These are phyloP conservation scores for Neria commutata DNA, from an alignment of 2,888 invertebrate genomes.

Conservation along the genomic window DNA sequence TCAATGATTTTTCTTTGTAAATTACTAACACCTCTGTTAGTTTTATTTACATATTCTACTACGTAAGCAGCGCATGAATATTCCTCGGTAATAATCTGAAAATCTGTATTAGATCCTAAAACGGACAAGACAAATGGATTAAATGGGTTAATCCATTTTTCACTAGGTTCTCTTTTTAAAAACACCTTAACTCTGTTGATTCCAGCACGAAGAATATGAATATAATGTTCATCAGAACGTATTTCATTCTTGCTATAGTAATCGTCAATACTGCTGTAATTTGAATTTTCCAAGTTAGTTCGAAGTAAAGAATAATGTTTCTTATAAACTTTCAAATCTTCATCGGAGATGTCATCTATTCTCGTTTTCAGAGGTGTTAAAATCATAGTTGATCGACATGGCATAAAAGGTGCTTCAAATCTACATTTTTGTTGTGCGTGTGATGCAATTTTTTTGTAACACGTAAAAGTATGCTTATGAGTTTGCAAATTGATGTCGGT, in stretches of 20 bases:
- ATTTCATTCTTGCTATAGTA: background rate
- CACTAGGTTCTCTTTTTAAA: conserved; percentile 43
- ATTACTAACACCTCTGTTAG: too few relatives aligned
- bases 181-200: conserved; percentile 53
- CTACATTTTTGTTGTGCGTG: conserved; percentile 8
- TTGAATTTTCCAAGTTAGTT: conserved; percentile 11
- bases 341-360: too few relatives aligned
- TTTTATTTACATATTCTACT: too few relatives aligned
- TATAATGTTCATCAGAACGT: conserved; percentile 32
- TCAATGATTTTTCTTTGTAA: conserved; percentile 48
- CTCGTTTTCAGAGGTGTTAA: conserved; percentile 10
- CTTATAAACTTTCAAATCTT: background rate
- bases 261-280: conserved; percentile 1
- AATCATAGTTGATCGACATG: conserved; percentile 8
- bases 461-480: conserved; percentile 25
- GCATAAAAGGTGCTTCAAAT: conserved; percentile 21
- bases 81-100: conserved; percentile 49
- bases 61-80: too few relatives aligned
- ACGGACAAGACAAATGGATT: conserved; percentile 53
- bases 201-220: conserved; percentile 41
- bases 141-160: conserved; percentile 57
- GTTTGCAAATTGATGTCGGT: too few relatives aligned
- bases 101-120: conserved; percentile 54
- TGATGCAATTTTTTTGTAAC: conserved; percentile 14
- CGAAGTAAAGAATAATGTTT: background rate